Conservation (phyloP, 2,797 vertebrate genomes). For the Spinus olivaceus region DNA sequence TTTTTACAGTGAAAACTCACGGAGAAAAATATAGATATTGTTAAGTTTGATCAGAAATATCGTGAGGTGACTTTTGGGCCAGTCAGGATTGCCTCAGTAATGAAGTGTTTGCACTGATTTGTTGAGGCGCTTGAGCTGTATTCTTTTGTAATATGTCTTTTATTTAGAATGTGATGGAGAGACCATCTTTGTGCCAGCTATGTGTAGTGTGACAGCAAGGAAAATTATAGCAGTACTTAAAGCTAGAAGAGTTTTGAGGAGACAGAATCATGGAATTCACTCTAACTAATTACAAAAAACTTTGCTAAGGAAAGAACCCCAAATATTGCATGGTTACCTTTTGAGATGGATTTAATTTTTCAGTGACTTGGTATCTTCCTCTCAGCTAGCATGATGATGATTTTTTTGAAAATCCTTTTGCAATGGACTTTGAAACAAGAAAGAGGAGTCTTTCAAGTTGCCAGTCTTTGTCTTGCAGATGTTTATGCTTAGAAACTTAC, state of each 20-base stretch:
- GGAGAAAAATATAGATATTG: not conserved
- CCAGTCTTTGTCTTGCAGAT: not conserved
- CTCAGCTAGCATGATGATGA: not conserved
- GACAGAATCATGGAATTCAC: not conserved
- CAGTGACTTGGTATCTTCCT: not conserved
- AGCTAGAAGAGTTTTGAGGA: not conserved
- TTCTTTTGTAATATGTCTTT: not conserved
- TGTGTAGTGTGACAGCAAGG: not conserved
- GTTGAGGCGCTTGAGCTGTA: not conserved
- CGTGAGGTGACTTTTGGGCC: not conserved
- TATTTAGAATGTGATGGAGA: not conserved
- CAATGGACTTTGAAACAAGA: not conserved
- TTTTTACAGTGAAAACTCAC: not conserved
- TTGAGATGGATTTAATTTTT: not conserved
- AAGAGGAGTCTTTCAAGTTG: not conserved
- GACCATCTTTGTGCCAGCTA: not conserved
- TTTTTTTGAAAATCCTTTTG: not conserved
- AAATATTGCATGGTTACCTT: not conserved
- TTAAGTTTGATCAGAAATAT: not conserved
- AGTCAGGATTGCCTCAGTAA: not conserved
- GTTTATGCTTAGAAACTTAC: not conserved
- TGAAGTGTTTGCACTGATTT: not conserved
- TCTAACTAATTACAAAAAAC: not conserved
- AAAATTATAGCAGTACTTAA: not conserved
- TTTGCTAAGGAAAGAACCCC: not conserved